A percentile compares a stretch with the other conserved stretches of the same genome.
These are phyloP conservation scores for Sciurus carolinensis DNA, from an alignment of 2,797 vertebrate species.

Conservation along the genomic window DNA sequence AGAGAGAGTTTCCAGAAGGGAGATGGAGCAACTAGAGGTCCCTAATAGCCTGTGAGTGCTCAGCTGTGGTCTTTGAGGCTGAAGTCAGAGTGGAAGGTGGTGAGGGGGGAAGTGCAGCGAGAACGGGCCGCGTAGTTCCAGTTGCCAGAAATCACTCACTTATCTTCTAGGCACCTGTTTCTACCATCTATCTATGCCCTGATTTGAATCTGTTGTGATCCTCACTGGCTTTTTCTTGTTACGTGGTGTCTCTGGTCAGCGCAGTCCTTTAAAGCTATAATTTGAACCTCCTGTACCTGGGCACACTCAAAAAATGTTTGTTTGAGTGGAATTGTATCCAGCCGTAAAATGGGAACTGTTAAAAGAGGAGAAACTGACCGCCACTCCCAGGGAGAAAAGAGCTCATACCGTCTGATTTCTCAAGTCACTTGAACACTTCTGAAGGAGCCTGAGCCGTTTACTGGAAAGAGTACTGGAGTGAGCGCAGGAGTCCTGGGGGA, in stretches of 20 bases:
- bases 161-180: neutral
- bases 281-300: neutral
- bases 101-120: neutral
- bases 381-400: neutral
- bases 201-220: neutral
- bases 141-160: neutral
- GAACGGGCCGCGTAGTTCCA: no score
- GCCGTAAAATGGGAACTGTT: neutral
- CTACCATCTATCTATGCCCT: neutral
- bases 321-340: neutral
- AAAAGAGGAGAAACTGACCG: neutral
- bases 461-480: neutral
- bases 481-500: neutral
- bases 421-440: neutral
- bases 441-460: neutral
- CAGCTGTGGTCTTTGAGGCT: neutral
- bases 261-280: neutral
- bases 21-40: neutral
- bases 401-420: neutral
- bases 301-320: neutral
- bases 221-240: neutral
- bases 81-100: neutral
- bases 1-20: neutral
- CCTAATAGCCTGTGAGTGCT: neutral
- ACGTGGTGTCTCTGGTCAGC: neutral